Evolutionary conservation across 2,113 vertebrate genomes (phyloP).

Genomic region (Dascyllus trimaculatus): DNA sequence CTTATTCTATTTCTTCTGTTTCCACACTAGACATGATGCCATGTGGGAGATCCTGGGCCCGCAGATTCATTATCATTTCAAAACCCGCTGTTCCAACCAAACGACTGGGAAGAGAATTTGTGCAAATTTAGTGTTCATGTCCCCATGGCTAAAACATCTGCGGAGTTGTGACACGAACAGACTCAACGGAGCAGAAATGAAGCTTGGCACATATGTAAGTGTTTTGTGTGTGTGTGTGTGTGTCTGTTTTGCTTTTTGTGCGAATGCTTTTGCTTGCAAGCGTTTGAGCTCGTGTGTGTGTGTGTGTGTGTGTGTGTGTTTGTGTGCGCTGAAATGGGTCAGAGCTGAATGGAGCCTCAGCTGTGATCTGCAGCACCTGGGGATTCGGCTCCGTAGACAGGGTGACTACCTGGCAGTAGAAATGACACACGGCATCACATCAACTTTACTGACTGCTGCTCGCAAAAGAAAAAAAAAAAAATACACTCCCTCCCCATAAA

Average conservation of each 20-base stretch:
- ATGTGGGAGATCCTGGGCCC: constrained; percentile 66
- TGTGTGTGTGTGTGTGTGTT: neutral
- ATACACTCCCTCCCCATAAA: constrained; percentile 44
- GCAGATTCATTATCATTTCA: constrained; percentile 82
- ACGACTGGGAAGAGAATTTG: constrained; percentile 66
- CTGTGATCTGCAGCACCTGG: constrained; percentile 64
- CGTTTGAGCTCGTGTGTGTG: neutral
- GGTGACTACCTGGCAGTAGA: constrained; percentile 67
- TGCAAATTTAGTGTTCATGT: constrained; percentile 73
- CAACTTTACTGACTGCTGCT: constrained; percentile 64
- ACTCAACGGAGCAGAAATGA: constrained; percentile 68
- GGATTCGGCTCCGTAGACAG: constrained; percentile 49
- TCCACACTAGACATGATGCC: constrained; percentile 62
- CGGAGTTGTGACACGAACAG: constrained; percentile 68
- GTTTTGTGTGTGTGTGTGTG: constrained; percentile 47
- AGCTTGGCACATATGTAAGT: constrained; percentile 54
- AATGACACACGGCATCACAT: constrained; percentile 69
- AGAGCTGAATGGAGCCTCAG: constrained; percentile 62
- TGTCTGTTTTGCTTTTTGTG: constrained; percentile 33
- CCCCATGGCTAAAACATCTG: constrained; percentile 74
- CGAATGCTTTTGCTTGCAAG: constrained; percentile 21
- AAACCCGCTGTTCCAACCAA: constrained; percentile 76
- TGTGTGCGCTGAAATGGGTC: constrained; percentile 50
- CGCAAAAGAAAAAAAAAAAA: constrained; percentile 47
- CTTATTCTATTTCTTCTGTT: constrained; percentile 65